These are phyloP conservation scores for Hyperoplus immaculatus DNA, from an alignment of 2,797 vertebrate species.

Conservation along the genomic window DNA sequence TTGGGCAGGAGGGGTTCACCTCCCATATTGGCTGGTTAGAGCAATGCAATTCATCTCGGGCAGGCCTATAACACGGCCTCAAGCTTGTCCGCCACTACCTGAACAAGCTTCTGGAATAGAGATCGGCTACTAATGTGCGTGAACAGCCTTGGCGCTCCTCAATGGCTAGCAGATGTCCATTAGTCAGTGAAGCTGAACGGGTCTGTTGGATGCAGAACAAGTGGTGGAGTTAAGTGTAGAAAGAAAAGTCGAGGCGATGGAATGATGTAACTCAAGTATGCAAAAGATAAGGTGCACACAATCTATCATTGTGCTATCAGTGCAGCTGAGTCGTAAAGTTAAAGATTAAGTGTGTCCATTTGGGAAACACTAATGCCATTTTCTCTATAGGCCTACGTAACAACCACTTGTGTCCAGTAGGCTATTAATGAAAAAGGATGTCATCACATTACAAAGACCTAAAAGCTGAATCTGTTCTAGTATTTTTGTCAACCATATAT, in stretches of 20 bases:
- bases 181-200: slow-evolving; percentile 69
- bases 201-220: slow-evolving; percentile 36
- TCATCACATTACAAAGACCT: too few relatives aligned
- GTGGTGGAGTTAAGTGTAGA: slow-evolving; percentile 30
- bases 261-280: slow-evolving; percentile 13
- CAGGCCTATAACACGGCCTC: slow-evolving; percentile 39
- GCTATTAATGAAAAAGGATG: too few relatives aligned
- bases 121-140: slow-evolving; percentile 76
- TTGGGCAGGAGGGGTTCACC: slow-evolving; percentile 64
- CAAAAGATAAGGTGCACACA: not conserved
- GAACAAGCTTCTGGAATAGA: slow-evolving; percentile 74
- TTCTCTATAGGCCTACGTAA: too few relatives aligned
- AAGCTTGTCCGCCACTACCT: slow-evolving; percentile 65
- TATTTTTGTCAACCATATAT: too few relatives aligned
- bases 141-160: slow-evolving; percentile 69
- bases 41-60: slow-evolving; percentile 67
- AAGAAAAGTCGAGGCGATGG: slow-evolving; percentile 32
- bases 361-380: slow-evolving; percentile 22
- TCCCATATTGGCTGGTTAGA: slow-evolving; percentile 63
- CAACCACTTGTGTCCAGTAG: too few relatives aligned
- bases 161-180: slow-evolving; percentile 78
- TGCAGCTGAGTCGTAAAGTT: slow-evolving; percentile 17
- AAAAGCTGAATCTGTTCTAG: too few relatives aligned
- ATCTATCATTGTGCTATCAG: not conserved
- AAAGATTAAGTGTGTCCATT: slow-evolving; percentile 28